Evolutionary conservation across 1,140 invertebrate genomes (phyloP).

Genomic region (Drosophila ficusphila): DNA sequence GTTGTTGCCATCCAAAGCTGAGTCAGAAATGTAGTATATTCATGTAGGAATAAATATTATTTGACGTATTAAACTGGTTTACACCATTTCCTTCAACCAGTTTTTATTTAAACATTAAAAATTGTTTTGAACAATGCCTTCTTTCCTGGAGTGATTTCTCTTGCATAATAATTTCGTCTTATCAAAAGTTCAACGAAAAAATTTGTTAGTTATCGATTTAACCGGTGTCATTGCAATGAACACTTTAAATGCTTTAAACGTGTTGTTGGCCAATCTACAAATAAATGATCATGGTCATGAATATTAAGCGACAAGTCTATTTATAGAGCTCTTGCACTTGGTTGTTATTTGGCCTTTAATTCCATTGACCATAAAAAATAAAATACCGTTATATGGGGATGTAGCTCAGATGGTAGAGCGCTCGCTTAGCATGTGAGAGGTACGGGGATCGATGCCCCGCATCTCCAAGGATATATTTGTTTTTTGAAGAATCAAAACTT

Average conservation of each 20-base stretch:
- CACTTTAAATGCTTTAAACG: neutral
- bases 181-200: neutral
- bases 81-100: neutral
- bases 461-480: constrained; percentile 81
- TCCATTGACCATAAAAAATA: neutral
- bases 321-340: constrained; percentile 3
- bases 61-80: neutral
- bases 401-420: constrained; percentile 94
- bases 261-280: constrained; percentile 6
- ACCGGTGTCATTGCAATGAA: constrained; percentile 24
- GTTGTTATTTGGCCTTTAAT: neutral
- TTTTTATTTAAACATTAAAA: no score
- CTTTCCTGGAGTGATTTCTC: neutral
- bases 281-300: constrained; percentile 25
- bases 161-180: constrained; percentile 3
- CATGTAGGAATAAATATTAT: no score
- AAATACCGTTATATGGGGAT: constrained; percentile 57
- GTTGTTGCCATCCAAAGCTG: no score
- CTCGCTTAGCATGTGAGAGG: constrained; percentile 94
- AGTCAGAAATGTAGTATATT: no score
- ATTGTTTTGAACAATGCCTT: neutral
- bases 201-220: constrained; percentile 1
- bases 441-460: constrained; percentile 92
- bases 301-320: constrained; percentile 8
- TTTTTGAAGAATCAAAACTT: no score